phyloP scores from a whole-genome alignment of 2,797 vertebrate species.

The Myoxocephalus aenaeus region DNA sequence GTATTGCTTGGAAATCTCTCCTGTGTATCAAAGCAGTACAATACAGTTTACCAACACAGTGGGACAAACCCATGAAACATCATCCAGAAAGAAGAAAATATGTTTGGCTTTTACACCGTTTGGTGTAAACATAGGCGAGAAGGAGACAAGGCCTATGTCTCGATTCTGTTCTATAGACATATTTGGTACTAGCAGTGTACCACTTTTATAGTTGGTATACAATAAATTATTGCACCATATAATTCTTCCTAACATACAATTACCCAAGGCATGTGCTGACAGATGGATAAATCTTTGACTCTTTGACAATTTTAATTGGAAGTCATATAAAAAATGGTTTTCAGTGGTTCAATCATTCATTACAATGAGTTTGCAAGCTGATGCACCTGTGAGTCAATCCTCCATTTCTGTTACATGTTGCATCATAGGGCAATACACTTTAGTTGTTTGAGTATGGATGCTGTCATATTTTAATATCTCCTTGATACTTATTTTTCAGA shows the following conservation, averaged over 20 bases:
- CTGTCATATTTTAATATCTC: neutral
- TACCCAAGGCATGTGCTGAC: neutral
- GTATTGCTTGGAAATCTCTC: conserved; percentile 10
- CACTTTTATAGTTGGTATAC: neutral
- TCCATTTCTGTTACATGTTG: conserved; percentile 4
- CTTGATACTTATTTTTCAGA: neutral
- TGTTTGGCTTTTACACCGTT: conserved; percentile 25
- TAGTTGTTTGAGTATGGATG: neutral
- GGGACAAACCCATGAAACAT: conserved; percentile 11
- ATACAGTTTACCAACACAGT: conserved; percentile 21
- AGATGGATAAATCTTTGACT: neutral
- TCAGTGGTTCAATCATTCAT: neutral
- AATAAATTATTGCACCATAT: neutral
- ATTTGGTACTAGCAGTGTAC: neutral
- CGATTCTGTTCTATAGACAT: neutral
- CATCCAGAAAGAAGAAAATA: conserved; percentile 13
- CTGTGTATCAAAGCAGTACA: conserved; percentile 11
- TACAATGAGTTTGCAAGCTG: neutral
- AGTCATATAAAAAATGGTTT: neutral
- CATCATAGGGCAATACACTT: neutral
- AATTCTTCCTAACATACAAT: neutral
- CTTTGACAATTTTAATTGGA: neutral
- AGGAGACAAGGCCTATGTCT: conserved; percentile 17
- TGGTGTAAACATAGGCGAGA: conserved; percentile 23
- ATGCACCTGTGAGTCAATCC: neutral